Base-by-base conservation (phyloP, 2,113 vertebrate species). In the Paramisgurnus dabryanus region DNA sequence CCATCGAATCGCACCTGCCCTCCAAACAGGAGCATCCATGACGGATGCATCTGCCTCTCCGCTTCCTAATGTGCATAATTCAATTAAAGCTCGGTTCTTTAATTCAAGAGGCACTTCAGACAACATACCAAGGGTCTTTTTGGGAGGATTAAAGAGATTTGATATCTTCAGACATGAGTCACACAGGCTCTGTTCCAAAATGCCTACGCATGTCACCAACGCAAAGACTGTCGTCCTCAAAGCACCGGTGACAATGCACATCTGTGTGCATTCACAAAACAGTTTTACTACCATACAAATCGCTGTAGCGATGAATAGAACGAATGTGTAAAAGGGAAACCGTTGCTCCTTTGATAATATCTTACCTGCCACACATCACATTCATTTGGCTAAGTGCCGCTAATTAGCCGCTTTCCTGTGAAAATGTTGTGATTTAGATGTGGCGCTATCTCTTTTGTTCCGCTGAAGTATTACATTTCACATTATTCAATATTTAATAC, bases 391-490 rank as follows among this genome's bases (percentile, higher is more conserved):
- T 58, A 58, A 72, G 69, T 58, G 53, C 53, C 15, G 34, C 15
- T 72, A 72, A 72, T 72, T 72, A 41, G 50, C 13, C 1, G 53
- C n/a, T 58, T 58, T 17, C 3, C 53, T 7, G 34, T 72, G 69
- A 41, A 72, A 72, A 72, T 72, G 53, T 72, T 72, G 69, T 72
- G 69, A 72, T 55, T 72, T 34, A 72, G 40, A 58, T 53, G 57
- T 41, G 18, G 6, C 40, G 39, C n/a, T 34, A 12, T 58, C 8
- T 72, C 50, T 57, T 57, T 57, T 72, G 53, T 43, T 7, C 27
- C 27, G 55, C 40, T 43, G 40, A 60, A 58, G 53, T 60, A 60
- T 73, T 73, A 60, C 39, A 60, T 73, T 60, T 60, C 70, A 73
- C 39, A 73, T 60, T 17, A 17, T 60, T 73, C 49, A 43, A 73